Conservation (phyloP, 2,888 invertebrate species). For the Nephrotoma appendiculata region DNA sequence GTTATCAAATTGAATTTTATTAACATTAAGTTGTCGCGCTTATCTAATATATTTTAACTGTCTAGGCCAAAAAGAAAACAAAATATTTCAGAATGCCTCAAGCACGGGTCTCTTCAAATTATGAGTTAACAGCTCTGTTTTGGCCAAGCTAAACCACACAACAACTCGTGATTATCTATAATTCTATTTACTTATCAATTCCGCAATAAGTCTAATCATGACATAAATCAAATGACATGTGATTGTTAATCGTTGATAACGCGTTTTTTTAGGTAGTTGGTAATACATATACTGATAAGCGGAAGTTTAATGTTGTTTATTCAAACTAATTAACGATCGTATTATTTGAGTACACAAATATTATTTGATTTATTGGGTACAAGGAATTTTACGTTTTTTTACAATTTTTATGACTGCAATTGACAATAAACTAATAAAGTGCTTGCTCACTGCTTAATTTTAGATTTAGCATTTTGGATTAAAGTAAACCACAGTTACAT, state of each 20-base stretch:
- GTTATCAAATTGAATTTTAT: background rate
- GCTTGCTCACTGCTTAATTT: too few relatives aligned
- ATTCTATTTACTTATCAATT: background rate
- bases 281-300: background rate
- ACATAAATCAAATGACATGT: background rate
- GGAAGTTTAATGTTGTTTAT: background rate
- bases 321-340: background rate
- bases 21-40: background rate
- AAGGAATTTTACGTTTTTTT: background rate
- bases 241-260: background rate
- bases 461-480: too few relatives aligned
- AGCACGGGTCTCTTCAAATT: too few relatives aligned
- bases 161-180: background rate
- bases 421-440: too few relatives aligned
- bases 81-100: too few relatives aligned
- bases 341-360: background rate
- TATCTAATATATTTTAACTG: background rate
- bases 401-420: too few relatives aligned
- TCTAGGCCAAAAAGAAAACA: background rate
- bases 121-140: background rate
- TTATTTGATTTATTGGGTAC: background rate
- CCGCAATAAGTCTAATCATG: background rate
- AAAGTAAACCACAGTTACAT: too few relatives aligned
- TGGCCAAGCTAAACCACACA: background rate
- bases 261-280: background rate